Conservation (phyloP, 2,113 vertebrate genomes). For the Fulica atra region DNA sequence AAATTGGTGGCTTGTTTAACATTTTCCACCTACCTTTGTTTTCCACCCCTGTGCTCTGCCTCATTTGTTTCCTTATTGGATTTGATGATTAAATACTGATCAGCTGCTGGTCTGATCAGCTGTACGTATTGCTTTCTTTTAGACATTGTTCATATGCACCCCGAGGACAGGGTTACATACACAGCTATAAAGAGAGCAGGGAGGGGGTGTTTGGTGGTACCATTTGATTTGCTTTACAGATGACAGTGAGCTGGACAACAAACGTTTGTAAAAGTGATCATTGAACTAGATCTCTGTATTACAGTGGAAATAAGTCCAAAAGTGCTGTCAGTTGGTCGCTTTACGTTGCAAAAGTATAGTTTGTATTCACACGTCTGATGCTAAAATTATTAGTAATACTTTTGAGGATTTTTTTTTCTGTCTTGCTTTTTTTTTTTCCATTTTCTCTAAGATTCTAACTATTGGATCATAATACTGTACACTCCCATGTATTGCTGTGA, state of each 20-base stretch:
- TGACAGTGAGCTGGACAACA: constrained; percentile 9
- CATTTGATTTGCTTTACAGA: constrained; percentile 45
- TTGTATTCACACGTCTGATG: background rate
- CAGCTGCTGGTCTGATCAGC: constrained; percentile 52
- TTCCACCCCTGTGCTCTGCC: constrained; percentile 3
- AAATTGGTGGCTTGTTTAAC: constrained; percentile 54
- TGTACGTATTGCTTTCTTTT: constrained; percentile 36
- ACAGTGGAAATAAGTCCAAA: background rate
- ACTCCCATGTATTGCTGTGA: background rate
- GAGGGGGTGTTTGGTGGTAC: background rate
- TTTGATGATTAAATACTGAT: constrained; percentile 66
- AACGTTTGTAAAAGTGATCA: constrained; percentile 33
- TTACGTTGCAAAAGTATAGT: background rate
- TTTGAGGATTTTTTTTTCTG: background rate
- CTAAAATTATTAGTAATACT: background rate
- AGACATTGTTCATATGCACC: constrained; percentile 9
- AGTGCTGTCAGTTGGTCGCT: background rate
- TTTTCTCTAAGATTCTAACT: background rate
- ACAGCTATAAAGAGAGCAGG: background rate
- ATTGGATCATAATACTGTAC: background rate
- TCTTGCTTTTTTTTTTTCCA: background rate
- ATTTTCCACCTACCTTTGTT: constrained; percentile 57
- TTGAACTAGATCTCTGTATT: background rate
- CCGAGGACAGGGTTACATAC: constrained; percentile 9
- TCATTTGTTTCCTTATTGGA: constrained; percentile 64